phyloP scores from a whole-genome alignment of 2,797 vertebrate genomes.

The Discoglossus pictus region DNA sequence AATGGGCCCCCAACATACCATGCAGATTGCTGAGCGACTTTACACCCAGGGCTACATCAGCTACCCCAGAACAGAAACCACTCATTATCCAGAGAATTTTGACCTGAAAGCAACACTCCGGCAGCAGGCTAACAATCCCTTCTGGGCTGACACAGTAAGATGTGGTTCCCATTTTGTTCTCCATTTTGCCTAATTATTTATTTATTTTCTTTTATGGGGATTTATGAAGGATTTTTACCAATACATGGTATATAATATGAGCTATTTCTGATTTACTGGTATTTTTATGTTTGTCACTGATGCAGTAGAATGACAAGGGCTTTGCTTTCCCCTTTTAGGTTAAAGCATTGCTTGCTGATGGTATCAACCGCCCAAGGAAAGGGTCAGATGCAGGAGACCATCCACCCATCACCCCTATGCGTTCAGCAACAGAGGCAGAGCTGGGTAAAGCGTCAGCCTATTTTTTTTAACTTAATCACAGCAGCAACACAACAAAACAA shows the following conservation, averaged over 20 bases:
- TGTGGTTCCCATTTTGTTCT: not conserved
- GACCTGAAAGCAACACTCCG: slow-evolving; percentile 90
- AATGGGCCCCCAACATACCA: slow-evolving; percentile 92
- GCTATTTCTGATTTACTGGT: too few relatives aligned
- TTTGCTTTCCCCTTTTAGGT: slow-evolving; percentile 69
- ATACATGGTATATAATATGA: too few relatives aligned
- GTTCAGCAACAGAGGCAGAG: slow-evolving; percentile 86
- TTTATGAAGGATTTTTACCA: too few relatives aligned
- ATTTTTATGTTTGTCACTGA: not conserved
- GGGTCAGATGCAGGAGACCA: slow-evolving; percentile 92
- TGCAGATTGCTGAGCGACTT: slow-evolving; percentile 95
- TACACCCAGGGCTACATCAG: slow-evolving; percentile 98
- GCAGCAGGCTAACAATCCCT: slow-evolving; percentile 84
- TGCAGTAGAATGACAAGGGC: slow-evolving; percentile 5
- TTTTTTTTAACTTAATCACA: too few relatives aligned
- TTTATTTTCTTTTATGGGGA: too few relatives aligned
- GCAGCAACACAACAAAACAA: too few relatives aligned
- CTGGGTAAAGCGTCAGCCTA: slow-evolving; percentile 79
- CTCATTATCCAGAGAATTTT: slow-evolving; percentile 94
- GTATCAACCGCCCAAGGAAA: slow-evolving; percentile 91
- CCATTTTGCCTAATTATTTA: too few relatives aligned
- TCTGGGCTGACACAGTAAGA: slow-evolving; percentile 88
- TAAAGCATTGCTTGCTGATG: slow-evolving; percentile 80
- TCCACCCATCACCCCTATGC: slow-evolving; percentile 96
- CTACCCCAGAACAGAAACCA: slow-evolving; percentile 98